Base-by-base conservation (phyloP, 2,113 vertebrate species). In the Calyptommatus sinebrachiatus region DNA sequence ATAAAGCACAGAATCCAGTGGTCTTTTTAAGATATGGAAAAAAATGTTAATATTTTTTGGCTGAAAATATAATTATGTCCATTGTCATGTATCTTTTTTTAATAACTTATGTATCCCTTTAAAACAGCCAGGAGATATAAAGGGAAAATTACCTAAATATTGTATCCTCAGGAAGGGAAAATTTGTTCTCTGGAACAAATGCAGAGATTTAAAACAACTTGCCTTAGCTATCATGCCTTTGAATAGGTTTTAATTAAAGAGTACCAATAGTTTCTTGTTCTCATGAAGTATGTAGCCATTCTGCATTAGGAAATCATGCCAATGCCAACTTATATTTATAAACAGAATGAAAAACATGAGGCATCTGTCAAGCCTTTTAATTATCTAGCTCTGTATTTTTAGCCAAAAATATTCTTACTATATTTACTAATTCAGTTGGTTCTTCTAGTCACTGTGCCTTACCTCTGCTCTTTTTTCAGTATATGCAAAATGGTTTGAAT, bases 371-470 rank as follows among this genome's bases (percentile, higher is more conserved):
- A 85, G 45, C 29, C 18, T 65, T 70, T 70, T 14, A 81, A 45
- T 78, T 86, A 50, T 8, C 26, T 7, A 11, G 11, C 8, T 26
- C 53, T 53, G 22, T 46, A 7, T 26, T 82, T 61, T 84, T 88
- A 57, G 45, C 73, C 76, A 84, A 69, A 84, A 86, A 81, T 35
- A 35, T 76, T 89, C 83, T 87, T 87, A 78, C 85, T 48, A 26
- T 60, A 62, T 61, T 41, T 41, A 69, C 61, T 81, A 41, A 18
- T 88, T 86, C 87, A 81, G 76, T 79, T 57, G 83, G 73, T 88
- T 87, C 50, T 88, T 88, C 79, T 91, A 91, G 82, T 93, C 83
- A 90, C 87, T 88, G 91, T 94, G 94, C 93, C 94, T 95, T 95
- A 94, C 87, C 45, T 90, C 94, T 92, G 92, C 92, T 88, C 85